phyloP scores from a whole-genome alignment of 2,888 invertebrate species.

The Zaprionus bogoriensis region DNA sequence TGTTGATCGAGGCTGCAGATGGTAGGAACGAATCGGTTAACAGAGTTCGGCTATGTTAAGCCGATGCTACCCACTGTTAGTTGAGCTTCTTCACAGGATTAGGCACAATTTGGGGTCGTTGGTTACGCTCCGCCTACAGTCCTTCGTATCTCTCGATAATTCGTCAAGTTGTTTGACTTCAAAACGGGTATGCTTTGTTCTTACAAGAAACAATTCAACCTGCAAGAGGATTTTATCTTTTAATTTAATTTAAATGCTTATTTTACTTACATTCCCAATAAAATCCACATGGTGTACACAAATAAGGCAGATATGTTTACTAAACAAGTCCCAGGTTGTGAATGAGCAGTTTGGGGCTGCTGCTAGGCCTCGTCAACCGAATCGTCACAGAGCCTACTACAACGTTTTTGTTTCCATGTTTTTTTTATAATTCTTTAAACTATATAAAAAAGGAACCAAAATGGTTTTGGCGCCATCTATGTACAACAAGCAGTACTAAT shows the following conservation, averaged over 20 bases:
- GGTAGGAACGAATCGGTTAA: background rate
- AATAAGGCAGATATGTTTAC: background rate
- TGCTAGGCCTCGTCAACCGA: background rate
- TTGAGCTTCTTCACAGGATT: constrained; percentile 14
- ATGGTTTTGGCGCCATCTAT: too few species aligned
- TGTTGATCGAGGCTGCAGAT: constrained; percentile 1
- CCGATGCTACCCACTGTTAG: background rate
- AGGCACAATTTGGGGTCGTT: background rate
- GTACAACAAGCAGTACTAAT: too few species aligned
- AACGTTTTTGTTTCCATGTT: too few species aligned
- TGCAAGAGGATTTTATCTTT: background rate
- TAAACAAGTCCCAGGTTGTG: background rate
- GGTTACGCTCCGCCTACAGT: background rate
- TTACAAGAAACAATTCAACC: constrained; percentile 8
- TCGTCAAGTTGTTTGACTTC: background rate
- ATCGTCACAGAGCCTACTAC: background rate
- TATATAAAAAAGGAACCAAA: too few species aligned
- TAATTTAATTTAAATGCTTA: background rate
- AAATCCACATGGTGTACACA: background rate
- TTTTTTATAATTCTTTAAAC: too few species aligned
- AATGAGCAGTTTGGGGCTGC: background rate
- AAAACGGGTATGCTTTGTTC: background rate
- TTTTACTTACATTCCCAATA: constrained; percentile 3
- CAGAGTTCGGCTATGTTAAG: background rate
- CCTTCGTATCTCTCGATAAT: background rate